Evolutionary conservation across 2,797 vertebrate species (phyloP), one percentile per base, ranked within the genome.

Genomic region (Decapterus maruadsi): DNA sequence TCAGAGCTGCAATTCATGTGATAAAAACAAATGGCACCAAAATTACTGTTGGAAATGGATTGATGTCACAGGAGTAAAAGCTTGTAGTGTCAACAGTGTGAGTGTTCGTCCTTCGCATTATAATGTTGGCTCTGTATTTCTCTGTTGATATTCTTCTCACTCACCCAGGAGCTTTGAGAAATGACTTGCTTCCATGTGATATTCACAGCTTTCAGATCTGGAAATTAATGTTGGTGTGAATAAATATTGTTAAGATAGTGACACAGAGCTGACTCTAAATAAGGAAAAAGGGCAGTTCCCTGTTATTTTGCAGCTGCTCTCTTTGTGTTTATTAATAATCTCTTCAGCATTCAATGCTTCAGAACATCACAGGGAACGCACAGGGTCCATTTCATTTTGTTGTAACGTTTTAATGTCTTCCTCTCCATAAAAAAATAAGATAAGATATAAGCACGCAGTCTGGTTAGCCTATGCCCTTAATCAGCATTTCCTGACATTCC

Each of bases 171-270:
- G 70, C 65, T 86, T 84, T 65, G 34, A 81, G 64, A 64, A 76
- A 53, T 68, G 56, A 74, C 73, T 68, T 40, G n/a, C 6, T 66
- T 66, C 63, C 29, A 53, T 75, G 72, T 62, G 46, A 78, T 65
- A 72, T 80, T 87, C 78, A 78, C 83, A 63, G 79, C 72, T 84
- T 77, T 85, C 67, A 69, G 50, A 65, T 73, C 61, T 78, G 34
- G 16, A 83, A 77, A 84, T 80, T 59, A 72, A 26, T 68, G 55
- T n/a, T 16, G 20, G 69, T 78, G 75, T 78, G 81, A 88, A 76
- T 78, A n/a, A 72, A 81, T 74, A 83, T 53, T 53, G 40, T 57
- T 69, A 31, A 68, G 59, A 78, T 72, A 72, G 66, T 75, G 46
- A 75, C 69, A 79, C 60, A 26, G 40, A 70, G 55, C 51, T 56